Conservation (phyloP, 2,797 vertebrate genomes). For the Peromyscus attwateri region DNA sequence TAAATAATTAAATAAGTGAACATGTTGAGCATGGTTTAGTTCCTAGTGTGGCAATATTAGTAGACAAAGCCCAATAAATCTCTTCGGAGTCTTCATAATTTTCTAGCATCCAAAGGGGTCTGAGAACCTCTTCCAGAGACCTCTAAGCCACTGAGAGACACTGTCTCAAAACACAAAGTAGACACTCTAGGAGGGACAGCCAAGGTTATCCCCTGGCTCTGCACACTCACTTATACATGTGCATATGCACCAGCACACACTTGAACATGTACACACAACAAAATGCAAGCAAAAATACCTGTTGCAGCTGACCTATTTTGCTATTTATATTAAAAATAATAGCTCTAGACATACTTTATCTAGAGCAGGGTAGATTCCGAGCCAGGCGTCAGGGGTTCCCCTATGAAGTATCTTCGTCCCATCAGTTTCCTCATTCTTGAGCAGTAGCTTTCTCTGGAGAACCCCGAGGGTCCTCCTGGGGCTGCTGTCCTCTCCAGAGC, state of each 20-base stretch:
- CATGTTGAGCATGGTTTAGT: neutral
- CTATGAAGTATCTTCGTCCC: neutral
- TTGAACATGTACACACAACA: neutral
- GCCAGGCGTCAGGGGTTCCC: neutral
- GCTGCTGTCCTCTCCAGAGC: rapidly evolving
- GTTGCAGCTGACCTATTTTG: neutral
- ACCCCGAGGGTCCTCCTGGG: neutral
- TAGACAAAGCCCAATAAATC: neutral
- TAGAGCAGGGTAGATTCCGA: neutral
- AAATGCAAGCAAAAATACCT: neutral
- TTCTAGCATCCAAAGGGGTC: neutral
- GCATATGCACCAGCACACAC: too few species aligned
- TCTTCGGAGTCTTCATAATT: neutral
- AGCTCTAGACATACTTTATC: neutral
- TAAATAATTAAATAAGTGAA: neutral
- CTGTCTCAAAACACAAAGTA: neutral
- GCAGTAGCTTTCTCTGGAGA: neutral
- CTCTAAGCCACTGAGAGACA: neutral
- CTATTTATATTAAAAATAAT: neutral
- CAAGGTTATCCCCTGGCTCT: neutral
- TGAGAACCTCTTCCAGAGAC: neutral
- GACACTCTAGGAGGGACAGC: neutral
- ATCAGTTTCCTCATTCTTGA: neutral
- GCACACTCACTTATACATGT: neutral
- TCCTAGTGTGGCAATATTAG: neutral